Conservation (phyloP, 2,113 vertebrate genomes). For the Scortum barcoo region DNA sequence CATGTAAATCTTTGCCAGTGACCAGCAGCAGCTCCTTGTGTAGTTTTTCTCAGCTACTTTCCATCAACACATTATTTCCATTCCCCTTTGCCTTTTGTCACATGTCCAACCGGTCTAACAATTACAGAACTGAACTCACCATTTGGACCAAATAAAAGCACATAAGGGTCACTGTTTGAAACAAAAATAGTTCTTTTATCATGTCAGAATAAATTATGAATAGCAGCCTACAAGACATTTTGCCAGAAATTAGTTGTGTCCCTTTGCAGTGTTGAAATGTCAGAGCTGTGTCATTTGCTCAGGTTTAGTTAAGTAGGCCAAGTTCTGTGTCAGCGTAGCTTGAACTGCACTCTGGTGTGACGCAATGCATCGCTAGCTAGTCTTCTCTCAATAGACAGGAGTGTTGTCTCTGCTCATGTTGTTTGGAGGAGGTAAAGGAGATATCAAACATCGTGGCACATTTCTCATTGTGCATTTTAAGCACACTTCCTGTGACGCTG, state of each 20-base stretch:
- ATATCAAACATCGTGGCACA: not conserved
- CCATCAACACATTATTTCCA: constrained; percentile 43
- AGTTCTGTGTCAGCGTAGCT: constrained; percentile 58
- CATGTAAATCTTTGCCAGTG: not conserved
- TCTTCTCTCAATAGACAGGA: constrained; percentile 36
- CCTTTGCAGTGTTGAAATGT: constrained; percentile 47
- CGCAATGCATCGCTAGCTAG: constrained; percentile 41
- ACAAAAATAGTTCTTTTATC: constrained; percentile 13
- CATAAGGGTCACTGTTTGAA: constrained; percentile 19
- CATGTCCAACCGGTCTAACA: constrained; percentile 21
- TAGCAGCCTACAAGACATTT: not conserved
- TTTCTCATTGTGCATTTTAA: not conserved
- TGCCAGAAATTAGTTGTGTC: not conserved
- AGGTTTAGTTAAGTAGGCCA: constrained; percentile 56
- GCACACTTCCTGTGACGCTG: not conserved
- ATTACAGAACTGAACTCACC: constrained; percentile 28
- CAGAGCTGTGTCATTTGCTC: constrained; percentile 52
- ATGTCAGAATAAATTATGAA: not conserved
- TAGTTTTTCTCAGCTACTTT: constrained; percentile 29
- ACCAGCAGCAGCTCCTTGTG: constrained; percentile 5
- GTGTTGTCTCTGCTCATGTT: constrained; percentile 25
- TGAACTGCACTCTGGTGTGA: constrained; percentile 56
- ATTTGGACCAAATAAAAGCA: constrained; percentile 35
- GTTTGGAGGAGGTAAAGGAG: constrained; percentile 26
- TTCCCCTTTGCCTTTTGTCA: constrained; percentile 17